phyloP scores from a whole-genome alignment of 2,113 vertebrate species.

The Ctenodactylus gundi region DNA sequence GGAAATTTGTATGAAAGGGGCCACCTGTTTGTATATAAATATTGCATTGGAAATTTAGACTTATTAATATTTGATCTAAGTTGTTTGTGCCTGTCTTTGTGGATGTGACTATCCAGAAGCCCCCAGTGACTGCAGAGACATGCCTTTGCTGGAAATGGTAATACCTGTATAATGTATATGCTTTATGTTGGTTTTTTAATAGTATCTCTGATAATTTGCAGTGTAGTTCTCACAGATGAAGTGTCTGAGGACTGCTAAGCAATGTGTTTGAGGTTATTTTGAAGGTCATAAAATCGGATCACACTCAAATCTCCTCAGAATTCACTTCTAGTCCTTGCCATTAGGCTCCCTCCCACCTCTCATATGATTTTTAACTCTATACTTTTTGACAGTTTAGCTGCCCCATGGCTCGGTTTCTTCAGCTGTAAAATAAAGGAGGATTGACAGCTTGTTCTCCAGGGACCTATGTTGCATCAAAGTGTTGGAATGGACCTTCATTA shows the following conservation, averaged over 20 bases:
- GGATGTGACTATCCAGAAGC: background rate
- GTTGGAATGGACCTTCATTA: background rate
- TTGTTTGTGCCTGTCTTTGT: background rate
- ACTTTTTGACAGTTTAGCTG: background rate
- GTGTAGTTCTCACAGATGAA: background rate
- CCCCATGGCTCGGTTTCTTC: background rate
- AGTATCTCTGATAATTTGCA: background rate
- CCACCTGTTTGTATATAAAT: conserved; percentile 50
- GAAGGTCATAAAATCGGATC: background rate
- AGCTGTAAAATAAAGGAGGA: background rate
- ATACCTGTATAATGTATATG: background rate
- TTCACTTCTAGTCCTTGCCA: background rate
- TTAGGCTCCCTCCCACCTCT: background rate
- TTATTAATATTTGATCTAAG: conserved; percentile 64
- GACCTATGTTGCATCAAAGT: background rate
- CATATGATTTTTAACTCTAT: background rate
- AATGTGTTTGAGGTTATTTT: background rate
- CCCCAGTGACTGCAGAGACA: background rate
- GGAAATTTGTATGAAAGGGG: conserved; percentile 49
- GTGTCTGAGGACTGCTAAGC: background rate
- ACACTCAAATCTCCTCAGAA: background rate
- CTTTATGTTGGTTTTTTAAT: background rate
- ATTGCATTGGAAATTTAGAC: conserved; percentile 59
- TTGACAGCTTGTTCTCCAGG: background rate
- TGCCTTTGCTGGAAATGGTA: background rate